Percentiles rank a stretch among this genome's conserved stretches.
Conservation (phyloP, 2,797 vertebrate genomes). For the Zalophus californianus region DNA sequence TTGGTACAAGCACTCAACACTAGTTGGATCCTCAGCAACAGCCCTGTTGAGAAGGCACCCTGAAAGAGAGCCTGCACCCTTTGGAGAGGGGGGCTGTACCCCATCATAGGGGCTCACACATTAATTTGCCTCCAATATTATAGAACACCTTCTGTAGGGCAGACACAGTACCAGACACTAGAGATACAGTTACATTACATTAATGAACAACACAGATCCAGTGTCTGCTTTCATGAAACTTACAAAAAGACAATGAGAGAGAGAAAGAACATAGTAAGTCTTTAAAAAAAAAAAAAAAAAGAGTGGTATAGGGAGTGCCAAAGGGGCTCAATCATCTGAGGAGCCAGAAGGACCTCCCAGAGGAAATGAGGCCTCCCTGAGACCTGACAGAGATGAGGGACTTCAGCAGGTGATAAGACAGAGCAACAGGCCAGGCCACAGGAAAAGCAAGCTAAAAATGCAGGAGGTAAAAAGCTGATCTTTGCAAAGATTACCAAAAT, state of each 20-base stretch:
- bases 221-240: neutral
- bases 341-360: neutral
- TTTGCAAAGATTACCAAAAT: slow-evolving; percentile 25
- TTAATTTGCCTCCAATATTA: neutral
- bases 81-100: neutral
- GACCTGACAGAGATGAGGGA: neutral
- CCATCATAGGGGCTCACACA: neutral
- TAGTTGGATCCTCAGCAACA: neutral
- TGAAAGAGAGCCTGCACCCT: neutral
- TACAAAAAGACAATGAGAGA: neutral
- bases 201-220: neutral
- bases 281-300: neutral
- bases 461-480: neutral
- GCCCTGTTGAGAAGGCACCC: neutral
- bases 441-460: neutral
- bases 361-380: neutral
- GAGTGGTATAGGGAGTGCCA: neutral
- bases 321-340: neutral
- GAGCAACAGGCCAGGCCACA: neutral
- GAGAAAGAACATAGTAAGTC: neutral
- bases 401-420: neutral
- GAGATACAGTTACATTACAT: neutral
- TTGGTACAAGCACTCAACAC: neutral
- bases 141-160: neutral
- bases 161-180: neutral